A percentile compares a stretch with the other conserved stretches of the same genome.
Conservation (phyloP, 2,113 vertebrate genomes). For the Gambusia holbrooki region DNA sequence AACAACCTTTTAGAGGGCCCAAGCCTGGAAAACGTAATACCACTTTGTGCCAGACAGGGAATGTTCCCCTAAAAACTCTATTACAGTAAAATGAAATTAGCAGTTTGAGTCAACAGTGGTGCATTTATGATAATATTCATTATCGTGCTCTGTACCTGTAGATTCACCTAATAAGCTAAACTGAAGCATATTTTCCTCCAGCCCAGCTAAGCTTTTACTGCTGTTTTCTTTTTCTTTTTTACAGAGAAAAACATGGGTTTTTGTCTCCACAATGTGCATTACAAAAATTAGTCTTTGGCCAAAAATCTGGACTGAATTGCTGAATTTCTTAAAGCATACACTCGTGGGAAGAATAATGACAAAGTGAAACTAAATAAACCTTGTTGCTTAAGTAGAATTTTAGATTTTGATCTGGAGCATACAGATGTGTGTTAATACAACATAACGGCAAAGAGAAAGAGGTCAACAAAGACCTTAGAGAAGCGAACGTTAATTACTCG, state of each 20-base stretch:
- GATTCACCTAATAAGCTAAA: constrained; percentile 48
- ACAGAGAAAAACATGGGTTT: neutral
- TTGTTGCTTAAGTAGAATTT: no score
- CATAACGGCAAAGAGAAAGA: no score
- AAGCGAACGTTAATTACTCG: no score
- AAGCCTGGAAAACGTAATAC: constrained; percentile 47
- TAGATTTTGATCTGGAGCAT: no score
- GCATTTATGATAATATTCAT: constrained; percentile 58
- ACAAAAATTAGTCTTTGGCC: neutral
- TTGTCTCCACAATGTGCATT: constrained; percentile 1
- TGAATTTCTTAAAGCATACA: constrained; percentile 11
- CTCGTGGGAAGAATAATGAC: no score
- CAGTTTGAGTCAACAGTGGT: constrained; percentile 54
- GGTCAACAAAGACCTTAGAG: no score
- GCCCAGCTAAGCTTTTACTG: constrained; percentile 15
- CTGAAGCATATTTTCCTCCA: constrained; percentile 23
- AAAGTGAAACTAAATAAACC: no score
- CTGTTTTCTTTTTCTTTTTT: constrained; percentile 7
- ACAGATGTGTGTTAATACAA: no score
- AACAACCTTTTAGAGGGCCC: constrained; percentile 55
- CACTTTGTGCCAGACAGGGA: constrained; percentile 51
- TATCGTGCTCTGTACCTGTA: constrained; percentile 44
- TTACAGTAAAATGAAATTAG: constrained; percentile 66
- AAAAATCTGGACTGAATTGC: constrained; percentile 11
- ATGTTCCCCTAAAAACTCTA: constrained; percentile 58